Evolutionary conservation across 2,113 vertebrate species (phyloP).

Genomic region (Gymnorhina tibicen): DNA sequence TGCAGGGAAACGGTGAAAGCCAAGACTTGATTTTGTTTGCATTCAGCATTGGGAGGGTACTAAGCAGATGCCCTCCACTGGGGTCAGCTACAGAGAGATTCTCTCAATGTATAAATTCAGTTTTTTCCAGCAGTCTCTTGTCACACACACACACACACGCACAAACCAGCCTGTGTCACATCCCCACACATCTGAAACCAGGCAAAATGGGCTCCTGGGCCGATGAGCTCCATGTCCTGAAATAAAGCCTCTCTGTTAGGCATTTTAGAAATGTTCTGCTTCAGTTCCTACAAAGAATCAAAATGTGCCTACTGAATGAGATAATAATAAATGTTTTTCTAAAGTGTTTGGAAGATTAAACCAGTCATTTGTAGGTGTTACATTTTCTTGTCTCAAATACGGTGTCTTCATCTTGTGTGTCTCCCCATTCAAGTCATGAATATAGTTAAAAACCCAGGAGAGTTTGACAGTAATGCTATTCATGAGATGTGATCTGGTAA

Average conservation of each 20-base stretch:
- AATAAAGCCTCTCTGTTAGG: neutral
- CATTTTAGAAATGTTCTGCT: neutral
- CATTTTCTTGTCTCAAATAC: neutral
- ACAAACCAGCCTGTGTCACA: neutral
- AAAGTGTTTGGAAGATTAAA: neutral
- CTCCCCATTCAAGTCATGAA: neutral
- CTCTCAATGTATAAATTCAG: accelerated
- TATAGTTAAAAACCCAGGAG: neutral
- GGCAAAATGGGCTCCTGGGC: neutral
- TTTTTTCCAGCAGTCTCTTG: neutral
- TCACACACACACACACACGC: neutral
- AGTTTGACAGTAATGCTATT: neutral
- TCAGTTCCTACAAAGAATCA: neutral
- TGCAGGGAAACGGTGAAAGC: neutral
- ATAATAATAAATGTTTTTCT: neutral
- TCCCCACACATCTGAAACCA: accelerated
- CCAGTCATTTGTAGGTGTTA: neutral
- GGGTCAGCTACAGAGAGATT: neutral
- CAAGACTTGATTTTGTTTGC: neutral
- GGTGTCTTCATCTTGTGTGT: neutral
- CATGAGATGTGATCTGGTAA: neutral
- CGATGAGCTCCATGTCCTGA: neutral
- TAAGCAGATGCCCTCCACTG: neutral
- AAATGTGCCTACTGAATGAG: neutral
- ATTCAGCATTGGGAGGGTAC: neutral